Conservation (phyloP, 2,113 vertebrate genomes). For the Percopsis transmontana region DNA sequence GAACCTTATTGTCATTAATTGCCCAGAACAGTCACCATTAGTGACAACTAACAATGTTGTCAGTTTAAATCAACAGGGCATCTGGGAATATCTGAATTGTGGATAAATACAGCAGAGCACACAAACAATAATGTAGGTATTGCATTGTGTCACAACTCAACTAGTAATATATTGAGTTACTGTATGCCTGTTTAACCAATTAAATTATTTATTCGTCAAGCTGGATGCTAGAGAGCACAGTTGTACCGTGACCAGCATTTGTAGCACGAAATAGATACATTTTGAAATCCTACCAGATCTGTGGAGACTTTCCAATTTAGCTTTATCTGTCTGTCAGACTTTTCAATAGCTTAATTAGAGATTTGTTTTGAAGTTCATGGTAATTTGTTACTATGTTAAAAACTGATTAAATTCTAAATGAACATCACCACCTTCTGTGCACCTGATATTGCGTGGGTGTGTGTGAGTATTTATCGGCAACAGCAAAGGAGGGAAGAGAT, state of each 20-base stretch:
- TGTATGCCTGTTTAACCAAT: slow-evolving; percentile 56
- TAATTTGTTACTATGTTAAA: slow-evolving; percentile 33
- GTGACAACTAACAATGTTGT: slow-evolving; percentile 24
- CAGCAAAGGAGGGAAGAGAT: no score
- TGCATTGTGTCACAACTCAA: slow-evolving; percentile 50
- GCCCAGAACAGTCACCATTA: no score
- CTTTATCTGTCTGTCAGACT: slow-evolving; percentile 12
- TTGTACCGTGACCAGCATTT: slow-evolving; percentile 24
- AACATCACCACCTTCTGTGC: slow-evolving; percentile 5
- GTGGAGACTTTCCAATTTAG: slow-evolving; percentile 44
- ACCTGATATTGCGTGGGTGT: slow-evolving; percentile 8
- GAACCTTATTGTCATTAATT: no score
- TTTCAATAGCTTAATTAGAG: slow-evolving; percentile 19
- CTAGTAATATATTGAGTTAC: slow-evolving; percentile 53
- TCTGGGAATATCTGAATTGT: background rate
- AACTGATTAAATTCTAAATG: slow-evolving; percentile 23
- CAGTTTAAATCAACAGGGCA: background rate
- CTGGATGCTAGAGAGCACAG: slow-evolving; percentile 48
- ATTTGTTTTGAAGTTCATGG: slow-evolving; percentile 23
- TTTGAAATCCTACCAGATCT: slow-evolving; percentile 39
- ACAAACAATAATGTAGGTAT: slow-evolving; percentile 26
- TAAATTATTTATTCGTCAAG: slow-evolving; percentile 64
- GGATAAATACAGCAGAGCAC: background rate
- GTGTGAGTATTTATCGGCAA: slow-evolving; percentile 1
- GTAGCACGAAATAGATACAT: slow-evolving; percentile 8